Base-by-base conservation (phyloP, 2,888 invertebrate genomes). In the Spialia ferax region DNA sequence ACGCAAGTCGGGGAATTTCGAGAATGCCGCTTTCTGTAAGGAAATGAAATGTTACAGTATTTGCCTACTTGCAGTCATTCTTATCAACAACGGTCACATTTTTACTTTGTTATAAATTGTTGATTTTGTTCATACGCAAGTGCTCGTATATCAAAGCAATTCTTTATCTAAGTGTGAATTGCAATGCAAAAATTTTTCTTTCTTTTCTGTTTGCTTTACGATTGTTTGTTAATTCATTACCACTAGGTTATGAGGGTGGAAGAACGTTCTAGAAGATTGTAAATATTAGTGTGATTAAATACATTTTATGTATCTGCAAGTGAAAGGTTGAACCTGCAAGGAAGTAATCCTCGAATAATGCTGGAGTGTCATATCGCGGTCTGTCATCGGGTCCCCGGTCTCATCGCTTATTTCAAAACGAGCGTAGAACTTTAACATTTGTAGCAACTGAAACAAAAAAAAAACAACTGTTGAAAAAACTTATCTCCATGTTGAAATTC, bases 381-480 rank as follows among this genome's bases (percentile, higher is more conserved):
- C 98, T 0, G 97, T 97, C 75, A 99, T 94, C 0, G 99, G 97
- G 84, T 99, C 99, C 0, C 99, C 99, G 0, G 97, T 97, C 79
- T 97, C 97, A 82, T 99, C 99, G 86, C 98, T 98, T 72, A 99
- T 99, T 92, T 99, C 99, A 88, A 99, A 99, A 69, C 98, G 95
- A 0, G 98, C 96, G 88, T 99, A 99, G 85, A 99, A 99, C 83
- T 98, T 98, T 63, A 99, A 90, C 97, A 99, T 98, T 74, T 98
- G 97, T 77, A 99, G 89, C 5, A 99, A 94, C 97, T 99, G 95
- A 13, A 54, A 66, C 66, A 60, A 60, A 32, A 32, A 60, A 32
- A 32, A 35, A 20, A 22, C 13, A 35, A 11, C 1, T 11, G 20
- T 50, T 50, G 4, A 50, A 42, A 42, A 42, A 22, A 32, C 32